Conservation (phyloP, 2,113 vertebrate genomes). For the Chaenogobius annularis region DNA sequence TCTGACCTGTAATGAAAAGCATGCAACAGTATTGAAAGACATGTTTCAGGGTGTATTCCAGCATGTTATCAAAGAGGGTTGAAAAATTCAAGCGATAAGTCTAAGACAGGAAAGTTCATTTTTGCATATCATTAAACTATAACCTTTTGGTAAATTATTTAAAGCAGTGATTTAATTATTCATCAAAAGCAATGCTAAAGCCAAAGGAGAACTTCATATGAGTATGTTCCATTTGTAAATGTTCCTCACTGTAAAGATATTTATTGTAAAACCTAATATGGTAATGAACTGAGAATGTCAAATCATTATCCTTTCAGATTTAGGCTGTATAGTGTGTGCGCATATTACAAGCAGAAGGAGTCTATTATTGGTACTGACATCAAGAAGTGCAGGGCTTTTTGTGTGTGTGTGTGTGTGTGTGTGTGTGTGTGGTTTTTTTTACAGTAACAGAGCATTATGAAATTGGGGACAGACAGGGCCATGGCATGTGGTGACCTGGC, state of each 20-base stretch:
- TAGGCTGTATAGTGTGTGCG: not conserved
- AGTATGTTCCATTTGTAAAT: conserved; percentile 41
- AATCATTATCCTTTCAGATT: not conserved
- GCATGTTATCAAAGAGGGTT: not conserved
- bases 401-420: no score
- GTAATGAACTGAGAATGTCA: conserved; percentile 30
- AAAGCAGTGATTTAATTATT: conserved; percentile 68
- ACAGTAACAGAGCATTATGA: not conserved
- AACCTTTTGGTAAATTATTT: conserved; percentile 74
- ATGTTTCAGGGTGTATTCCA: not conserved
- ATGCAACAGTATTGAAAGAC: no score
- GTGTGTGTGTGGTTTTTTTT: no score
- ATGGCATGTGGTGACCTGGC: not conserved
- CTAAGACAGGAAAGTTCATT: conserved; percentile 27
- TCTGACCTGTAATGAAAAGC: not conserved
- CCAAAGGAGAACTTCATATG: conserved; percentile 34
- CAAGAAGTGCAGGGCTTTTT: not conserved
- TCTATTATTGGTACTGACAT: not conserved
- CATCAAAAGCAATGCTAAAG: conserved; percentile 57
- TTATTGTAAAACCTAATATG: conserved; percentile 48
- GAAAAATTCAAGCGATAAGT: conserved; percentile 42
- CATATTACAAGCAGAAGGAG: not conserved
- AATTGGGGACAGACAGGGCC: not conserved
- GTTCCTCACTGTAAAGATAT: conserved; percentile 46
- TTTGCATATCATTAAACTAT: conserved; percentile 58